These are phyloP conservation scores for Hyperopisus bebe DNA, from an alignment of 2,113 vertebrate species.

Conservation along the genomic window DNA sequence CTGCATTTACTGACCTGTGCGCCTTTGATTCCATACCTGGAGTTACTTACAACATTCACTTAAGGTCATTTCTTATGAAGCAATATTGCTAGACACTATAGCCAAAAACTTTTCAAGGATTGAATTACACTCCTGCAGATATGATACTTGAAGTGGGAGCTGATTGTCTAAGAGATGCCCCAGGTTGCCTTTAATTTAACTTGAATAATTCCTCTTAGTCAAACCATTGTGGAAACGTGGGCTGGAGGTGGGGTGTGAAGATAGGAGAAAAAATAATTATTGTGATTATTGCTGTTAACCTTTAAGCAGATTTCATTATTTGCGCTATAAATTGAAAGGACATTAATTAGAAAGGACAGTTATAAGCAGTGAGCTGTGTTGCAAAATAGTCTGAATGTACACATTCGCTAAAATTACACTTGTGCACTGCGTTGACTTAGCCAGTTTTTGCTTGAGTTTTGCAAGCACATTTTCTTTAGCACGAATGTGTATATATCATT, in stretches of 20 bases:
- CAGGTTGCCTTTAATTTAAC: neutral
- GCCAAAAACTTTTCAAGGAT: neutral
- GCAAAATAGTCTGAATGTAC: constrained; percentile 29
- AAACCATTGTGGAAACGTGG: neutral
- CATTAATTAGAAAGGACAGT: neutral
- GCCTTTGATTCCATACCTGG: neutral
- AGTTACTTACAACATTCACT: neutral
- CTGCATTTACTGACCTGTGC: neutral
- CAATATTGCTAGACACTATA: neutral
- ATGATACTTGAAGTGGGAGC: neutral
- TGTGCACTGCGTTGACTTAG: constrained; percentile 41
- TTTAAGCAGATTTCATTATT: constrained; percentile 6
- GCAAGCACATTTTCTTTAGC: constrained; percentile 67
- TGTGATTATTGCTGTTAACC: neutral
- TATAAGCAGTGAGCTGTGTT: constrained; percentile 35
- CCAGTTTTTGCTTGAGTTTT: constrained; percentile 58
- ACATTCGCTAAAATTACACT: constrained; percentile 39
- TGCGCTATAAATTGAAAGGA: neutral
- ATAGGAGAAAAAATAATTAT: neutral
- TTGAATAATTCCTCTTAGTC: neutral
- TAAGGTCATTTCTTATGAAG: neutral
- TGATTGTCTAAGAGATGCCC: neutral
- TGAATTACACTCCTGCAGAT: neutral
- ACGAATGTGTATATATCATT: constrained; percentile 72
- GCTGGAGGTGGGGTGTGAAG: neutral